Evolutionary conservation across 2,113 vertebrate species (phyloP), one percentile per base, ranked within the genome.

Genomic region (Gavialis gangeticus): DNA sequence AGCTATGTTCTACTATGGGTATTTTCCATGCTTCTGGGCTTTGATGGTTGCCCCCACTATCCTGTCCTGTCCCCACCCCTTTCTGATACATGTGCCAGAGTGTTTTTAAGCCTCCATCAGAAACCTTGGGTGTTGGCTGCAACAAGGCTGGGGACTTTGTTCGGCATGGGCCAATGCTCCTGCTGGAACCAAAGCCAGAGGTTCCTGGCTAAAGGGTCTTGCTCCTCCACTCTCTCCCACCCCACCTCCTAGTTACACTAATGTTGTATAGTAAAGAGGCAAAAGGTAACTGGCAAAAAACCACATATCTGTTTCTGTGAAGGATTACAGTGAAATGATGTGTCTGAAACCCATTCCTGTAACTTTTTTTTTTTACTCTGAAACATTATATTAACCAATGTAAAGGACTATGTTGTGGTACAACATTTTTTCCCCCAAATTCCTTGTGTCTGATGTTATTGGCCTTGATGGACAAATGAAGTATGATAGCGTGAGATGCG

Each of bases 401-500:
- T 63, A 91, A 96, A 91, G 85, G 34, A 78, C 22, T 89, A 80
- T 92, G 30, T 82, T 88, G 28, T 16, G 82, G 34, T 88, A 4
- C 15, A n/a, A 4, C 15, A n/a, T 17, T 10, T 60, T 84, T 63
- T 63, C 4, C 2, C 5, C 2, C 16, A 88, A 84, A 85, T 91
- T 97, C 78, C 55, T 19, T 11, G 6, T 81, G 54, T 91, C 75
- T 94, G 17, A 75, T 67, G 22, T 34, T 94, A 79, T 28, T 34
- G 59, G 69, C 80, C 96, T 93, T 97, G 95, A 95, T 94, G 90
- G 89, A 95, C 71, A 85, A 87, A 93, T 93, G 87, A 96, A 93
- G 59, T 79, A 78, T 82, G 85, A 93, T 95, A 93, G 69, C 28
- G 67, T 84, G 64, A 87, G 94, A 93, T 84, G 91, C 6, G 1